Evolutionary conservation across 2,113 vertebrate species (phyloP).

Genomic region (Columbina picui): DNA sequence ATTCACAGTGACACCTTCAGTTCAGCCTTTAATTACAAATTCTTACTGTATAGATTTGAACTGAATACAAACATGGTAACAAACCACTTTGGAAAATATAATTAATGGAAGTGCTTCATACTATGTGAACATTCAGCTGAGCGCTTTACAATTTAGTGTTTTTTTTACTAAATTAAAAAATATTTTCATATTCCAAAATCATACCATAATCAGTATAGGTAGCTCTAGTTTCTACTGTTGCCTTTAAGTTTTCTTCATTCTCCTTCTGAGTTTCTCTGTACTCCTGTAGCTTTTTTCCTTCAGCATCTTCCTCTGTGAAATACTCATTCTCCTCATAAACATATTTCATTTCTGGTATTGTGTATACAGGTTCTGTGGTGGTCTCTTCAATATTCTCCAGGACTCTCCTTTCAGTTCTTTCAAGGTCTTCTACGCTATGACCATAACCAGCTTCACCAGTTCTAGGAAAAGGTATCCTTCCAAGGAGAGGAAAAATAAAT

Average conservation of each 20-base stretch:
- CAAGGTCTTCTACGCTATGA: neutral
- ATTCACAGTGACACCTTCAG: neutral
- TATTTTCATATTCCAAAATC: neutral
- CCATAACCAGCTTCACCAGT: neutral
- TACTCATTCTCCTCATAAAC: neutral
- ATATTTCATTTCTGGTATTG: neutral
- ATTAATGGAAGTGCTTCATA: neutral
- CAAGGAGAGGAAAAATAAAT: neutral
- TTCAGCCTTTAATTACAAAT: neutral
- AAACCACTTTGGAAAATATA: neutral
- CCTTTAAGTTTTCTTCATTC: neutral
- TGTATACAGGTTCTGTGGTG: neutral
- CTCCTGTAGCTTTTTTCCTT: neutral
- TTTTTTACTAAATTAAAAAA: neutral
- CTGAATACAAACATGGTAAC: neutral
- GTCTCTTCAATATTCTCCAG: neutral
- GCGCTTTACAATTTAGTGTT: neutral
- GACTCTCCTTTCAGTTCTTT: neutral
- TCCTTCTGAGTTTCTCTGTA: neutral
- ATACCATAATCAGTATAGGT: constrained; percentile 7
- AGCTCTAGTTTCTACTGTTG: neutral
- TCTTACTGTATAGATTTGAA: neutral
- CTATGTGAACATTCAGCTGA: neutral
- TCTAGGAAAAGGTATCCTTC: neutral
- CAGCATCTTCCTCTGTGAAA: neutral